A percentile compares a stretch with the other conserved stretches of the same genome.
Evolutionary conservation across 2,113 vertebrate genomes (phyloP).

Genomic region (Scortum barcoo): DNA sequence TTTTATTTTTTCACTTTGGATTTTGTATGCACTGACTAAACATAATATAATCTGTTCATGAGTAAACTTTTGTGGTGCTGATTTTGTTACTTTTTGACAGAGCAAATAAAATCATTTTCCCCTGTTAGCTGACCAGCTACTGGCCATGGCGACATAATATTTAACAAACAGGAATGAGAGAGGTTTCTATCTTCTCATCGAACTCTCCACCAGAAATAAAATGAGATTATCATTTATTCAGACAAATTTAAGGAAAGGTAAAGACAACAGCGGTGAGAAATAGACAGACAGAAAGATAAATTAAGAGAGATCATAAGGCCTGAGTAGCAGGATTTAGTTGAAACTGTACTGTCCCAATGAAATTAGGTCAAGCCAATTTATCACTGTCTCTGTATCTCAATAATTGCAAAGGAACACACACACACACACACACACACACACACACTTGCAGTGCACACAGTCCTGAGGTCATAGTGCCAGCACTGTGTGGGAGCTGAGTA

Average conservation of each 20-base stretch:
- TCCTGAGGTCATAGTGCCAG: constrained; percentile 65
- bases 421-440: constrained; percentile 8
- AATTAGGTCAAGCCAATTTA: constrained; percentile 68
- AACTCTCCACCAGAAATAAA: background rate
- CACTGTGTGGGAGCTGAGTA: constrained; percentile 73
- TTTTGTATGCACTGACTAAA: constrained; percentile 10
- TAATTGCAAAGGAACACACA: constrained; percentile 26
- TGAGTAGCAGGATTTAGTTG: constrained; percentile 26
- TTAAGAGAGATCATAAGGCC: constrained; percentile 24
- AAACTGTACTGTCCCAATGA: constrained; percentile 38
- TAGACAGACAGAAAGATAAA: background rate
- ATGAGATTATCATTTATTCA: background rate
- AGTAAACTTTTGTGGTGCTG: background rate
- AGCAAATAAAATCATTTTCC: too few relatives aligned
- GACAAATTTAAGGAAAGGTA: constrained; percentile 5
- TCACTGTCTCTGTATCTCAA: constrained; percentile 44
- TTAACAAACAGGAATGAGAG: background rate
- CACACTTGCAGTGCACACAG: constrained; percentile 32
- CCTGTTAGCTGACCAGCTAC: background rate
- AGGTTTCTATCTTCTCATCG: background rate
- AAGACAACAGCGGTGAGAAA: background rate
- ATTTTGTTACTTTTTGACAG: too few relatives aligned
- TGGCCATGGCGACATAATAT: background rate
- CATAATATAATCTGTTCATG: fast-evolving
- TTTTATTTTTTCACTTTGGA: background rate